Evolutionary conservation across 2,888 invertebrate species (phyloP).

Genomic region (Apotomis turbidana): DNA sequence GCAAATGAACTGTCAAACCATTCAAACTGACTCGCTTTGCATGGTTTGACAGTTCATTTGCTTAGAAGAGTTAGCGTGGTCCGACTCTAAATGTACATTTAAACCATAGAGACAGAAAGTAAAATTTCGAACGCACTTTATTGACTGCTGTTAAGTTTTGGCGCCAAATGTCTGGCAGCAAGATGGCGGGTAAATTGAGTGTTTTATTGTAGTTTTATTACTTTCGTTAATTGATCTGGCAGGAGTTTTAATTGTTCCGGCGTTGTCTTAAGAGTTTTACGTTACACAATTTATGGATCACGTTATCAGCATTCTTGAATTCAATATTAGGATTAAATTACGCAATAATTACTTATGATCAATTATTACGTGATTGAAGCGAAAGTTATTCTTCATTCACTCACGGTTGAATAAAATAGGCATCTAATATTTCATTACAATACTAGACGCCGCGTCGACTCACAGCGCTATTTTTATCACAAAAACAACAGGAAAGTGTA

Average conservation of each 20-base stretch:
- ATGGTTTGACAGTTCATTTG: too few species aligned
- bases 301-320: background rate
- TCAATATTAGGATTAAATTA: background rate
- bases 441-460: conserved; percentile 2
- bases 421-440: background rate
- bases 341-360: too few species aligned
- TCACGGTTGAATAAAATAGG: background rate
- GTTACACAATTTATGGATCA: conserved; percentile 1
- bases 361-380: too few species aligned
- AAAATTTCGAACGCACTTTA: conserved; percentile 14
- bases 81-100: too few species aligned
- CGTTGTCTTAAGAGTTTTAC: background rate
- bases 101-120: background rate
- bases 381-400: too few species aligned
- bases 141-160: conserved; percentile 31
- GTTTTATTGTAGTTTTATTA: conserved; percentile 23
- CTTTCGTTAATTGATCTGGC: conserved; percentile 17
- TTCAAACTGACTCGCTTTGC: too few species aligned
- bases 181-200: conserved; percentile 20
- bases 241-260: conserved; percentile 11
- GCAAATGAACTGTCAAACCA: too few species aligned
- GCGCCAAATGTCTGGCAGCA: conserved; percentile 23
- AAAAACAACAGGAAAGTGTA: conserved; percentile 6
- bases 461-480: background rate
- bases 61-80: too few species aligned